Conservation (phyloP, 2,888 invertebrate species). For the Sesamia inferens region DNA sequence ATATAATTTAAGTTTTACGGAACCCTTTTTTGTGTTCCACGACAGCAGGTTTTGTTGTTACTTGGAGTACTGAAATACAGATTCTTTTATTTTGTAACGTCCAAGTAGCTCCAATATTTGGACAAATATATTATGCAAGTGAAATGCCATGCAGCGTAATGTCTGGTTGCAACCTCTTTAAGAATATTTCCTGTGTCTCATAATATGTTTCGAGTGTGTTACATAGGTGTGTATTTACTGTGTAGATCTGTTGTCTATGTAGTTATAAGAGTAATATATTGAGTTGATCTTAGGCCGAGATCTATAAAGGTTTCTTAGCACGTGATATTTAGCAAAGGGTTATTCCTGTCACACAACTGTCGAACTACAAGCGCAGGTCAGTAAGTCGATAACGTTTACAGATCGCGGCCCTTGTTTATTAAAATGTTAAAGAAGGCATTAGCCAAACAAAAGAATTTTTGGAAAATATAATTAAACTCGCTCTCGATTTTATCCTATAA, state of each 20-base stretch:
- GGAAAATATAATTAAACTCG: conserved; percentile 5
- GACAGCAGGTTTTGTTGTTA: no score
- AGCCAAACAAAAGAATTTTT: neutral
- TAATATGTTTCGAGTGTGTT: conserved; percentile 7
- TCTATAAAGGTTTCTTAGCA: neutral
- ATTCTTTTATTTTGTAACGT: neutral
- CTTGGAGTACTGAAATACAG: no score
- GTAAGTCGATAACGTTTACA: neutral
- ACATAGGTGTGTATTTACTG: conserved; percentile 18
- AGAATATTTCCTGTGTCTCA: neutral
- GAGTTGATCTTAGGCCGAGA: conserved; percentile 2
- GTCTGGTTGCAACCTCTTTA: neutral
- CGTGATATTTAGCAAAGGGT: no score
- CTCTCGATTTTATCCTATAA: conserved; percentile 23
- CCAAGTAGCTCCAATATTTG: neutral
- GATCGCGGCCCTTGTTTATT: neutral
- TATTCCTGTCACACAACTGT: neutral
- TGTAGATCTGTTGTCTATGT: conserved; percentile 14
- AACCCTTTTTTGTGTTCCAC: no score
- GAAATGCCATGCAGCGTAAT: neutral
- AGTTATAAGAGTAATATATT: conserved; percentile 16
- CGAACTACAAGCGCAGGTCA: neutral
- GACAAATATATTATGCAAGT: neutral
- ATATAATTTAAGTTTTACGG: no score
- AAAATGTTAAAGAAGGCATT: conserved; percentile 1